Evolutionary conservation across 2,888 invertebrate species (phyloP).

Genomic region (Oeneis ivallda): DNA sequence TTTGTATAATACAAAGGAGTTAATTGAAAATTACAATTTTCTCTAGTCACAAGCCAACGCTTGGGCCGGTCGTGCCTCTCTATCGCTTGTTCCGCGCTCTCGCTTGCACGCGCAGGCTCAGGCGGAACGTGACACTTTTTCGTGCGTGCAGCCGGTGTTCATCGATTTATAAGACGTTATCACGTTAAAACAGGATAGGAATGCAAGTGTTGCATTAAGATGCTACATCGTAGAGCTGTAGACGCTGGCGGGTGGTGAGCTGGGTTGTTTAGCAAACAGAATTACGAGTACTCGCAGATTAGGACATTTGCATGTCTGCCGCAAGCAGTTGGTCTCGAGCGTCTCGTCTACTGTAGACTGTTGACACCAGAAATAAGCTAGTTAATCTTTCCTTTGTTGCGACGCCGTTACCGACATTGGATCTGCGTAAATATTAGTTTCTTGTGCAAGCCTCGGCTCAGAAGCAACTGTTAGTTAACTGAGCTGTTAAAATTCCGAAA

Average conservation of each 20-base stretch:
- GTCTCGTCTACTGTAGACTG: background rate
- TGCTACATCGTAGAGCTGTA: background rate
- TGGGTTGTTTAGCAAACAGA: background rate
- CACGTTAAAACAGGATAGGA: background rate
- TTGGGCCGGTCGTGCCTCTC: no score
- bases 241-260: background rate
- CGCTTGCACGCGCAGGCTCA: no score
- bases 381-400: background rate
- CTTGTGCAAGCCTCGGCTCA: background rate
- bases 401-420: background rate
- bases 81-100: no score
- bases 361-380: background rate
- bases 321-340: no score
- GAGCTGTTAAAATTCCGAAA: background rate
- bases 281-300: constrained; percentile 4
- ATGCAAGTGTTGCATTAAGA: background rate
- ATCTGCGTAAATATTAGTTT: background rate
- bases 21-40: no score
- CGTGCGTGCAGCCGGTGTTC: no score
- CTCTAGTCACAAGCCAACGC: no score
- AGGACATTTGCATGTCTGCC: background rate
- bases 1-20: no score
- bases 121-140: no score
- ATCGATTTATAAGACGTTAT: no score
- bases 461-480: background rate